Percentiles rank a stretch among this genome's conserved stretches.
These are phyloP conservation scores for Heteromurus nitidus DNA, from an alignment of 2,888 invertebrate species.

Conservation along the genomic window DNA sequence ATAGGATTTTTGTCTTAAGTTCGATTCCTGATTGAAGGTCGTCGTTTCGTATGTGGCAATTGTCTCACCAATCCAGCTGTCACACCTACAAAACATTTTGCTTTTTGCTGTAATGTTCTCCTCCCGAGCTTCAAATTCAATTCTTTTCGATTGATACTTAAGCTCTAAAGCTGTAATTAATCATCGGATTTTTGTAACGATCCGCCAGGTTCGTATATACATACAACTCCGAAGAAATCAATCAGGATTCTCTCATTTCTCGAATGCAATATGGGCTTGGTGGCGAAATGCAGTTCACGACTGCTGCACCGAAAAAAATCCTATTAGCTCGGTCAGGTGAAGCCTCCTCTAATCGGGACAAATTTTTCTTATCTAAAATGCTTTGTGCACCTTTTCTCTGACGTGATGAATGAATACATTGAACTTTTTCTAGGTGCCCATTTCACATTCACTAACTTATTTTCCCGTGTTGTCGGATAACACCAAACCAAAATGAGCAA, in stretches of 20 bases:
- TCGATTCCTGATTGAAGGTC: constrained; percentile 25
- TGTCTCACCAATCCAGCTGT: no score
- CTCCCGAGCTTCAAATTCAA: constrained; percentile 37
- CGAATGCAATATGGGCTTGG: not conserved
- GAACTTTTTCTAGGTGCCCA: constrained; percentile 30
- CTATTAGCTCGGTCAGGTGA: constrained; percentile 2
- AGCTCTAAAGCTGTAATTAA: constrained; percentile 47
- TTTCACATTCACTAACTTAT: not conserved
- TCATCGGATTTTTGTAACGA: constrained; percentile 42
- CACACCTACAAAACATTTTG: no score
- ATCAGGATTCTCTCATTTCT: constrained; percentile 33
- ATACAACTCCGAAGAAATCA: constrained; percentile 27
- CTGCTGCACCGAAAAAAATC: no score
- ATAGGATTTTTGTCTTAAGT: constrained; percentile 45
- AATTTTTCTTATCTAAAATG: not conserved
- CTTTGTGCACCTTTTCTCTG: not conserved
- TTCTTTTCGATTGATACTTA: constrained; percentile 31
- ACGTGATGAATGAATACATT: constrained; percentile 54
- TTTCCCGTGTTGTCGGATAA: not conserved
- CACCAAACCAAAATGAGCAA: not conserved
- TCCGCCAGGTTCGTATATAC: no score
- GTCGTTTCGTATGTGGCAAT: no score
- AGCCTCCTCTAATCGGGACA: not conserved
- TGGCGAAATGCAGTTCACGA: no score
- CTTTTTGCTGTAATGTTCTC: constrained; percentile 17